Conservation (phyloP, 2,113 vertebrate species). For the Myiopsitta monachus region DNA sequence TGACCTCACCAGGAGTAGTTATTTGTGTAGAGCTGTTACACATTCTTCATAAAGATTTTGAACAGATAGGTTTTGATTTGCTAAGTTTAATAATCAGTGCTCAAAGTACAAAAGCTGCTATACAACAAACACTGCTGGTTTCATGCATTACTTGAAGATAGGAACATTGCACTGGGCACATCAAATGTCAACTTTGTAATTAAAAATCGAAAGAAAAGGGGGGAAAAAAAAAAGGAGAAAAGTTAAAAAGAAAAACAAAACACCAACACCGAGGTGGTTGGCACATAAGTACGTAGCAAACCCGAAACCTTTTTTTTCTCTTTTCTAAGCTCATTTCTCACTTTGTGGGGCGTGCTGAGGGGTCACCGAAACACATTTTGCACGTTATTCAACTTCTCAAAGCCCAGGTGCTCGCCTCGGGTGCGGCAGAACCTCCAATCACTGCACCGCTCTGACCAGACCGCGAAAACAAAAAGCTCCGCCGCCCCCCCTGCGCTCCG, state of each 20-base stretch:
- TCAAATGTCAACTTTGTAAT: background rate
- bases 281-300: background rate
- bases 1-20: background rate
- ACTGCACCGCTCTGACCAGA: background rate
- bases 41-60: background rate
- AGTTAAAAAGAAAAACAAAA: background rate
- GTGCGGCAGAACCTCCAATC: background rate
- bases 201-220: background rate
- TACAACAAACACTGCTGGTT: background rate
- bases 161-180: no score
- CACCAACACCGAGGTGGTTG: background rate
- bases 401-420: background rate
- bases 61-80: background rate
- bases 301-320: background rate
- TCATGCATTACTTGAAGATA: background rate
- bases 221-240: rapidly evolving
- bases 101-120: background rate
- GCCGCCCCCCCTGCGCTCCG: background rate
- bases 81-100: background rate
- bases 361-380: background rate
- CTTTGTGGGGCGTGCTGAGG: background rate
- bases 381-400: background rate
- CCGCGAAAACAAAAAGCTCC: constrained; percentile 31
- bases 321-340: background rate
- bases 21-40: background rate